Evolutionary conservation across 2,888 invertebrate species (phyloP).

Genomic region (Ectemnius lituratus): DNA sequence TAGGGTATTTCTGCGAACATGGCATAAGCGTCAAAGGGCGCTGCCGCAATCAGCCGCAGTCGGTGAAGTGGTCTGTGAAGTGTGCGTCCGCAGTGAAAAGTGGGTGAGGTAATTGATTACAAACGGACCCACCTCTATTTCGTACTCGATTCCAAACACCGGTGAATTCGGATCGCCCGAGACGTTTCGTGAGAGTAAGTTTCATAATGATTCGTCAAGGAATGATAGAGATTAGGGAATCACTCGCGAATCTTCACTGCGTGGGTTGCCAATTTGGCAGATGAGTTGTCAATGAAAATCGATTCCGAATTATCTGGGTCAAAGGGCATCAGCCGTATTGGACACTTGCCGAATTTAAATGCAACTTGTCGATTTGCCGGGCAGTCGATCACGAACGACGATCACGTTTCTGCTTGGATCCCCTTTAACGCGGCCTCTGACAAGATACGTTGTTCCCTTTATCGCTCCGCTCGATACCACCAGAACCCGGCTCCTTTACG

Average conservation of each 20-base stretch:
- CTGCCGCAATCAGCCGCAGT: slow-evolving; percentile 68
- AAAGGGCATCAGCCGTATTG: slow-evolving; percentile 74
- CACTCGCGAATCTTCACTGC: slow-evolving; percentile 22
- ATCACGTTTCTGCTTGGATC: slow-evolving; percentile 16
- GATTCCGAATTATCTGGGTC: slow-evolving; percentile 71
- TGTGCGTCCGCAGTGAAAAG: slow-evolving; percentile 65
- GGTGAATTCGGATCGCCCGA: not conserved
- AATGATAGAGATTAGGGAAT: not conserved
- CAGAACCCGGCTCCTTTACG: slow-evolving; percentile 14
- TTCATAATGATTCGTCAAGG: not conserved
- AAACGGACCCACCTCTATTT: slow-evolving; percentile 31
- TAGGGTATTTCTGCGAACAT: slow-evolving; percentile 52
- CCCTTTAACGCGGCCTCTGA: slow-evolving; percentile 31
- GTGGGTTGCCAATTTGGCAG: slow-evolving; percentile 64
- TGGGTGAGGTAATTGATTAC: slow-evolving; percentile 62
- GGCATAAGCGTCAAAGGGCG: slow-evolving; percentile 71
- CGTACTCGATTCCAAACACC: not conserved
- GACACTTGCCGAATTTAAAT: slow-evolving; percentile 70
- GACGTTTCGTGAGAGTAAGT: slow-evolving; percentile 35
- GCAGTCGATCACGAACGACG: slow-evolving; percentile 50
- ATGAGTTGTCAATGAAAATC: slow-evolving; percentile 75
- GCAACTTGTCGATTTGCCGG: slow-evolving; percentile 56
- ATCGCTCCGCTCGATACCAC: slow-evolving; percentile 19
- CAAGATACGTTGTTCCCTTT: slow-evolving; percentile 32
- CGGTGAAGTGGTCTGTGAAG: slow-evolving; percentile 63